phyloP scores from a whole-genome alignment of 2,113 vertebrate genomes.

The Campylomormyrus numenius region DNA sequence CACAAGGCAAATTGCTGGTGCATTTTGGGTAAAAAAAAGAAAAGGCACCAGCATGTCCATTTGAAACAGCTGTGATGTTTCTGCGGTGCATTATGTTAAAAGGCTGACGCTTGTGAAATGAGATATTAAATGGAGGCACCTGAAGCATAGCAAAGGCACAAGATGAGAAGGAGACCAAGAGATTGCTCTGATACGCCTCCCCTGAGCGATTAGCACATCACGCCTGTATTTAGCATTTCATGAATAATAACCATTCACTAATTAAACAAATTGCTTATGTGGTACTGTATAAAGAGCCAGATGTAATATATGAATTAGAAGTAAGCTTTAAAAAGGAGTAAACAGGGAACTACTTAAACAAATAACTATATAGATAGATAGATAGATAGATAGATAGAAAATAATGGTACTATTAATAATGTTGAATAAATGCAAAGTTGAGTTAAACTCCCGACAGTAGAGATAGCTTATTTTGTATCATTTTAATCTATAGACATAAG shows the following conservation, averaged over 20 bases:
- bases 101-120: neutral
- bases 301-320: slow-evolving; percentile 11
- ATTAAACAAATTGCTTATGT: slow-evolving; percentile 62
- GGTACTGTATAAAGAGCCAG: slow-evolving; percentile 55
- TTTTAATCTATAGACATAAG: neutral
- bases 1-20: neutral
- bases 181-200: slow-evolving; percentile 53
- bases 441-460: neutral
- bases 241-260: slow-evolving; percentile 64
- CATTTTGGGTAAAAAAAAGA: neutral
- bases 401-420: neutral
- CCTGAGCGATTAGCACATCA: slow-evolving; percentile 40
- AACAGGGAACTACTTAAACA: neutral
- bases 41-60: neutral
- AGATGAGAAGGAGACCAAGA: slow-evolving; percentile 56
- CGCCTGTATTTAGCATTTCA: slow-evolving; percentile 66
- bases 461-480: neutral
- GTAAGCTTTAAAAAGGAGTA: neutral
- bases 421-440: neutral
- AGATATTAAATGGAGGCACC: slow-evolving; percentile 8
- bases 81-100: neutral
- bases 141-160: slow-evolving; percentile 34
- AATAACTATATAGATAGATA: neutral
- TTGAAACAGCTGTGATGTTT: slow-evolving; percentile 4
- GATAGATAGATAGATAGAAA: neutral